Base-by-base conservation (phyloP, 64 coral and sea anemone genomes). In the Anthopleura sola region DNA sequence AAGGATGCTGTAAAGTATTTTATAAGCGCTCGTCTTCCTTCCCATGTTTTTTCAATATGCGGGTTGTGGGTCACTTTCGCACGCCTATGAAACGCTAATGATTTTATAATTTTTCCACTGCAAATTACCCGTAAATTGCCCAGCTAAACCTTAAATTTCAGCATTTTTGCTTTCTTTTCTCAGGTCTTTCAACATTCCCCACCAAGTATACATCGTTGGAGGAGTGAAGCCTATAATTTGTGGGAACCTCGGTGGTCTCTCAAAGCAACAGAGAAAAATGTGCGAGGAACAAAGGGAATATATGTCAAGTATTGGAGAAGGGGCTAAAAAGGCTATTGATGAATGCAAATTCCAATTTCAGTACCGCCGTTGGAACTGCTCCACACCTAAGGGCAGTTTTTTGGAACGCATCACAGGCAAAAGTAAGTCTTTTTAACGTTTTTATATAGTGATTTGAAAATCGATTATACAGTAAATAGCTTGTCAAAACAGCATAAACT, bases 281-380 rank as follows among this genome's bases (percentile, higher is more conserved):
- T 86, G 89, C 54, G 18, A 19, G 17, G 21, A 31, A 24, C 34
- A 91, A 31, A 37, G 31, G 44, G 76, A 81, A 3, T 24, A 80
- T 24, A 81, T 91, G 44, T 16, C 75, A n/a, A 80, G 75, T 18
- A 58, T 91, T 71, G 85, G 84, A 36, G 16, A 68, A 19, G 89
- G 89, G 23, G 89, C 75, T 2, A 82, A 46, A 20, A 77, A 86
- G n/a, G 89, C 89, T 32, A 49, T 54, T 31, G 8, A 80, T 15
- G 83, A 91, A 31, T 91, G 89, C 32, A 24, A 91, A 34, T 55
- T 51, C 34, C 89, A 91, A 83, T 91, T 86, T 86, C 75, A 91
- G 28, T 91, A 91, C 60, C 51, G 84, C 16, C 74, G 84, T 11
- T 91, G 89, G 89, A 91, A 91, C 75, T 91, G 89, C 46, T 91